Evolutionary conservation across 2,888 invertebrate species (phyloP).

Genomic region (Eretmocerus hayati): DNA sequence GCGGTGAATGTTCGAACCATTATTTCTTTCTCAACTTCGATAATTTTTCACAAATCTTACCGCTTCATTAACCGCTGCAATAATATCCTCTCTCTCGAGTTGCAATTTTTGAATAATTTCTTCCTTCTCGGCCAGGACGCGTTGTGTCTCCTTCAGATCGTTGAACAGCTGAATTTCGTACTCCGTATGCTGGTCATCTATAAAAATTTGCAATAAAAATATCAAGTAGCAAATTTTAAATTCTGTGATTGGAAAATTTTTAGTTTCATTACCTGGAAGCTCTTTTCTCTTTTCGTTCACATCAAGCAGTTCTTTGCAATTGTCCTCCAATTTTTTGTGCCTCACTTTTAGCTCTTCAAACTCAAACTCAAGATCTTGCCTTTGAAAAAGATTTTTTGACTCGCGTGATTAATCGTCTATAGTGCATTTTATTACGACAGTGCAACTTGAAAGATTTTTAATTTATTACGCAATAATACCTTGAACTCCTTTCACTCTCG

Average conservation of each 20-base stretch:
- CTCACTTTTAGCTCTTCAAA: slow-evolving; percentile 24
- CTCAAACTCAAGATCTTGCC: slow-evolving; percentile 23
- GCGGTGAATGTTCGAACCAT: neutral
- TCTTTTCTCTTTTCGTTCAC: slow-evolving; percentile 18
- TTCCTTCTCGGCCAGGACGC: slow-evolving; percentile 43
- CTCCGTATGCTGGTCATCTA: slow-evolving; percentile 33
- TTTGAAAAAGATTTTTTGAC: slow-evolving; percentile 3
- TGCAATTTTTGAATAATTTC: slow-evolving; percentile 47
- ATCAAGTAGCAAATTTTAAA: no score
- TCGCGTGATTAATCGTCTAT: neutral
- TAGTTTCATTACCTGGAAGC: neutral
- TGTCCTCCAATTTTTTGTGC: slow-evolving; percentile 26
- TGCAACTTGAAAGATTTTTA: neutral
- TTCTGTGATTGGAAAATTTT: no score
- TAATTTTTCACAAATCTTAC: slow-evolving; percentile 34
- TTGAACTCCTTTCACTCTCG: slow-evolving; percentile 23
- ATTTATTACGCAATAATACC: slow-evolving; percentile 21
- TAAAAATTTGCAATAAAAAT: no score
- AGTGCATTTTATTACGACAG: neutral
- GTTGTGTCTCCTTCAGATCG: slow-evolving; percentile 47
- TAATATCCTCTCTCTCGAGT: slow-evolving; percentile 50
- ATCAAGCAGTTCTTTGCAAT: slow-evolving; percentile 26
- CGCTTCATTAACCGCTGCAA: slow-evolving; percentile 48
- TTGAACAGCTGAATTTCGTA: slow-evolving; percentile 51
- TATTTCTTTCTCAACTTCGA: neutral